phyloP scores from a whole-genome alignment of 2,113 vertebrate genomes.

The Rhizomys pruinosus region DNA sequence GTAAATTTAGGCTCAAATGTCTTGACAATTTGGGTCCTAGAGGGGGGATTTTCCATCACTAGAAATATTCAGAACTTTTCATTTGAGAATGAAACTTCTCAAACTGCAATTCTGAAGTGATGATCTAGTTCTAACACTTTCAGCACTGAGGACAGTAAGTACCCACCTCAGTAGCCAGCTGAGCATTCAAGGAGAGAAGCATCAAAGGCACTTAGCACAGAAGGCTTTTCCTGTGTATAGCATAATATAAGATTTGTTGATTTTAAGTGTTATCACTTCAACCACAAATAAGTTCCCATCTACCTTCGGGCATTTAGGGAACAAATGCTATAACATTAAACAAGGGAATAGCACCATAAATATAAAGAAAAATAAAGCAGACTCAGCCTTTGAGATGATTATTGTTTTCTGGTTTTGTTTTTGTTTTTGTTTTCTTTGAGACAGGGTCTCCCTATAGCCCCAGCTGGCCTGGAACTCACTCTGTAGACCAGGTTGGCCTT shows the following conservation, averaged over 20 bases:
- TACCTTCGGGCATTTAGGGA: background rate
- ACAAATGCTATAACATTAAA: background rate
- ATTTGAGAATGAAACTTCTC: background rate
- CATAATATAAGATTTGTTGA: background rate
- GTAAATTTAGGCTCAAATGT: rapidly evolving
- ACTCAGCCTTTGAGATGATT: background rate
- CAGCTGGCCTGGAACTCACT: too few species aligned
- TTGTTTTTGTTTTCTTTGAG: too few species aligned
- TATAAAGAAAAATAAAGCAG: background rate
- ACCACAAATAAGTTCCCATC: background rate
- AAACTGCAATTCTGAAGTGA: background rate
- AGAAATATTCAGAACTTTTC: background rate
- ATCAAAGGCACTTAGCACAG: background rate
- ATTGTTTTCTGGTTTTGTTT: too few species aligned
- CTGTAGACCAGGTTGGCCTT: too few species aligned
- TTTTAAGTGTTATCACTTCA: slow-evolving; percentile 10
- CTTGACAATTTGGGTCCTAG: background rate
- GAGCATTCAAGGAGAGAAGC: background rate
- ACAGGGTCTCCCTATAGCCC: too few species aligned
- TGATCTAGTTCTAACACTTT: background rate
- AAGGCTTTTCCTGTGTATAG: background rate
- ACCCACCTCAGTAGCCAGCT: background rate
- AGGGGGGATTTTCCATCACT: background rate
- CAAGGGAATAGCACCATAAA: background rate
- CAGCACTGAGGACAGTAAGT: background rate